Conservation (phyloP, 2,113 vertebrate species). For the Terrapene triunguis region DNA sequence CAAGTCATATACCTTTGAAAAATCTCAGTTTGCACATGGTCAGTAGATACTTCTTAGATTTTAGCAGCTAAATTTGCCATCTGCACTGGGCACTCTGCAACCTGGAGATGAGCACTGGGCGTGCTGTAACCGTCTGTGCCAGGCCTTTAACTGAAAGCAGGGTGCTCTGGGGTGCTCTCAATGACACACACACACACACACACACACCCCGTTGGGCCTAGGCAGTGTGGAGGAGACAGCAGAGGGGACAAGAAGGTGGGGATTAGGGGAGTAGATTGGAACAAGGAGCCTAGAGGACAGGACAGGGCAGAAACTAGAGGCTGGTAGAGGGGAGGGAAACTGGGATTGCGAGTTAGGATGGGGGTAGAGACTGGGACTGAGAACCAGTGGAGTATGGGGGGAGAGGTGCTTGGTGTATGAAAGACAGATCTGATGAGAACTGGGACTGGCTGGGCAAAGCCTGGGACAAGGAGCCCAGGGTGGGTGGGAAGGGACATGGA, state of each 20-base stretch:
- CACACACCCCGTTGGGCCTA: background rate
- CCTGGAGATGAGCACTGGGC: no score
- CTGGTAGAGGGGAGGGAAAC: background rate
- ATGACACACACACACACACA: no score
- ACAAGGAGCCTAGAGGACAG: background rate
- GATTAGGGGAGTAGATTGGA: background rate
- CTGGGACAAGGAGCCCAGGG: background rate
- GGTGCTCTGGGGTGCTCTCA: background rate
- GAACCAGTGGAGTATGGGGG: background rate
- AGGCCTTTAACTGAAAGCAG: background rate
- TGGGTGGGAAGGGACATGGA: no score
- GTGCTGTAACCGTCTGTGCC: no score
- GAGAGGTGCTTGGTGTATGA: background rate
- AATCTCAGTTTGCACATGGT: background rate
- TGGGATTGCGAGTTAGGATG: background rate
- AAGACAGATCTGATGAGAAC: background rate
- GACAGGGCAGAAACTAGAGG: accelerated
- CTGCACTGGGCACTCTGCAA: no score
- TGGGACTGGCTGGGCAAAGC: accelerated
- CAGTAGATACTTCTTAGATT: background rate
- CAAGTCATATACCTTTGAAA: background rate
- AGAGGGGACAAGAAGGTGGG: background rate
- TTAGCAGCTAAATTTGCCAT: no score
- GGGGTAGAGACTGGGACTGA: background rate
- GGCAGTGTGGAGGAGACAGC: accelerated